Evolutionary conservation across 2,113 vertebrate genomes (phyloP), one percentile per base, ranked within the genome.

Genomic region (Bettongia penicillata): DNA sequence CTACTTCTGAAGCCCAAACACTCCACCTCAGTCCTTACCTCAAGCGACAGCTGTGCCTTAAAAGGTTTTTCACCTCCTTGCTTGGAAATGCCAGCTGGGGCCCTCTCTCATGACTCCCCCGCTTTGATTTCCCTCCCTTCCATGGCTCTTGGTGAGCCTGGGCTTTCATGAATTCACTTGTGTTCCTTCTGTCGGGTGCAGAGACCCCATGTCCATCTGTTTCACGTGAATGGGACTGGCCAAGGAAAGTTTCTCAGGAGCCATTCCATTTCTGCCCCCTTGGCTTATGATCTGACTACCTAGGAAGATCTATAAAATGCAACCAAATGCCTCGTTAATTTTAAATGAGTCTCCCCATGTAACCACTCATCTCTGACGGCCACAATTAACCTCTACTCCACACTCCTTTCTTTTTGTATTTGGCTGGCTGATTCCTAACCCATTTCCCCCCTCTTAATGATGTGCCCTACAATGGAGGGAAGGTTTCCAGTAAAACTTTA

Each of bases 321-420:
- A 98, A 94, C 61, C 92, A 77, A 84, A 97, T 50, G 96, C 94
- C 95, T 98, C 0, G 0, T 98, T 98, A 97, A 98, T 95, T 97
- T 98, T 97, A 97, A 98, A 95, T 0, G 1, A 94, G 68, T 24
- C 91, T 90, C 84, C 97, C 95, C 96, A 19, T n/a, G 93, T 96
- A 98, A 98, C 93, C 95, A 91, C 91, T 98, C 97, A 96, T 97
- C 96, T 98, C 96, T 98, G 98, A 98, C 2, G 26, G 95, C 94
- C 28, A 14, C 97, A 97, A 97, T 98, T 98, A 97, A 97, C 96
- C 97, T 98, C 91, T 26, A 92, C 91, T 43, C 90, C 94, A n/a
- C 0, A 19, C 0, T 24, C 12, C 0, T 91, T 96, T 5, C 0
- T 52, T 96, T 96, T 95, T 68, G 53, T 3, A 0, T 91, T 93